A percentile compares a stretch with the other conserved stretches of the same genome.
Evolutionary conservation across 2,888 invertebrate genomes (phyloP).

Genomic region (Nomada ferruginata): DNA sequence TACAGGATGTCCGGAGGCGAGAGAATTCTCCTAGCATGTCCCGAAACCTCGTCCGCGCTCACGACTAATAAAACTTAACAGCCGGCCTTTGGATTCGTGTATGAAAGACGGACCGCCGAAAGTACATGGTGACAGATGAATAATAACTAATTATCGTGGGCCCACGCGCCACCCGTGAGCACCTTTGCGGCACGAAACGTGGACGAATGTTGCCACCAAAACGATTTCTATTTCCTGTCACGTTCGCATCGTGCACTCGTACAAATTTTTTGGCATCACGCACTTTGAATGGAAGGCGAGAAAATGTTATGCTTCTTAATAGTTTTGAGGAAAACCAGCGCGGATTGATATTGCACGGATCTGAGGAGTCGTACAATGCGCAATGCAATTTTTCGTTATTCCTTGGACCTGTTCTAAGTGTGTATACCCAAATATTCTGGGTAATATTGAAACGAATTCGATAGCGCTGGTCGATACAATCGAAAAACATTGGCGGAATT

Average conservation of each 20-base stretch:
- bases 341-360: too few species aligned
- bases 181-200: neutral
- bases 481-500: neutral
- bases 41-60: constrained; percentile 61
- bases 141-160: constrained; percentile 65
- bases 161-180: constrained; percentile 59
- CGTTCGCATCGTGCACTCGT: constrained; percentile 7
- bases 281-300: neutral
- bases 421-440: neutral
- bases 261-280: neutral
- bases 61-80: constrained; percentile 72
- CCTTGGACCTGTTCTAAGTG: neutral
- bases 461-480: too few species aligned
- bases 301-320: constrained; percentile 7
- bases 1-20: constrained; percentile 81
- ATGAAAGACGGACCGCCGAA: constrained; percentile 71
- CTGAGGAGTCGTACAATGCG: too few species aligned
- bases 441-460: neutral
- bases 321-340: neutral
- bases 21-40: constrained; percentile 63
- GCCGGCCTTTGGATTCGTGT: constrained; percentile 69
- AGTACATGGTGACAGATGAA: constrained; percentile 54
- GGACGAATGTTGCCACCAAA: neutral
- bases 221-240: constrained; percentile 17
- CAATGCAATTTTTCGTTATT: too few species aligned